phyloP scores from a whole-genome alignment of 2,797 vertebrate genomes.

The Sebastes aleutianus region DNA sequence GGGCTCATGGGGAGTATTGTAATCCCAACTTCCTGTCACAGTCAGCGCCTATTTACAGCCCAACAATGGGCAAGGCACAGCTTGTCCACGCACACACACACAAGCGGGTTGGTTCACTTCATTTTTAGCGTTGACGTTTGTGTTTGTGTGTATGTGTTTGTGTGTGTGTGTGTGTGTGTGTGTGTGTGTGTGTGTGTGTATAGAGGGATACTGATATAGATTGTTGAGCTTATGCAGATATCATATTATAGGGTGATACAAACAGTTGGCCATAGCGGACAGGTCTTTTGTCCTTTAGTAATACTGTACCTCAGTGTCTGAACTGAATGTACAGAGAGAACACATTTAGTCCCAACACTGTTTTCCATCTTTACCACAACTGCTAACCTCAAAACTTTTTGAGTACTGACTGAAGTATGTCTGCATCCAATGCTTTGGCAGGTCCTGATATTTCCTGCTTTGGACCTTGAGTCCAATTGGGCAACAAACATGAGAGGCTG shows the following conservation, averaged over 20 bases:
- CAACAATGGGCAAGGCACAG: conserved; percentile 75
- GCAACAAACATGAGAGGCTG: not conserved
- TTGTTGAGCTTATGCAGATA: conserved; percentile 22
- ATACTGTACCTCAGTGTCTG: not conserved
- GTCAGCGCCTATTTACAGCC: conserved; percentile 78
- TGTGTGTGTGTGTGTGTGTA: not conserved
- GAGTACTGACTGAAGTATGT: not conserved
- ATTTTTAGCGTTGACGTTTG: conserved; percentile 34
- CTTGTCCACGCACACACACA: conserved; percentile 40
- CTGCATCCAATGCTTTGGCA: not conserved
- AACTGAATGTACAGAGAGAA: not conserved
- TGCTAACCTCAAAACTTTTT: not conserved
- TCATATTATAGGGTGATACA: conserved; percentile 11
- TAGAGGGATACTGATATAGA: conserved; percentile 37
- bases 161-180: not conserved
- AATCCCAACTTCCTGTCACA: conserved; percentile 81
- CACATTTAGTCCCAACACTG: not conserved
- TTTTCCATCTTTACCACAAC: not conserved
- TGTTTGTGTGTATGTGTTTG: not conserved
- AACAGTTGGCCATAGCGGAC: not conserved
- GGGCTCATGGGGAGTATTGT: conserved; percentile 77
- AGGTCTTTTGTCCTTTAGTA: not conserved
- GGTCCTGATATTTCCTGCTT: not conserved
- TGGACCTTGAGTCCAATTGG: not conserved
- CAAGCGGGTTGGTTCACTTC: conserved; percentile 32